Percentiles rank a stretch among this genome's conserved stretches.
Conservation (phyloP, 2,113 vertebrate genomes). For the Hypomesus transpacificus region DNA sequence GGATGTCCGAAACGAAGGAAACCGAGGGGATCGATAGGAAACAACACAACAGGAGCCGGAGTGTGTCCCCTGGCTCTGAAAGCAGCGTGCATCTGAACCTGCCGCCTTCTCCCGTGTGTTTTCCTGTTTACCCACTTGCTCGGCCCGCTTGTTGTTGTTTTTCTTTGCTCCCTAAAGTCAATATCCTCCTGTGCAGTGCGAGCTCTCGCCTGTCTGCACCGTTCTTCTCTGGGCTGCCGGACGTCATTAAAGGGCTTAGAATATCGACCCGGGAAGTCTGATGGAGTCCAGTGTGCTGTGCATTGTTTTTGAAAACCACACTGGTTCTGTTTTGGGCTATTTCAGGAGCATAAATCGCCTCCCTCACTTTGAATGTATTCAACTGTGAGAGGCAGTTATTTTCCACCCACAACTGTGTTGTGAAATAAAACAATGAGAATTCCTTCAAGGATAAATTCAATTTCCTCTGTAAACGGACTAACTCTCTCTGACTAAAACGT, state of each 20-base stretch:
- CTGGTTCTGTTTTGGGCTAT: slow-evolving; percentile 52
- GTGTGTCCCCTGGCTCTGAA: slow-evolving; percentile 62
- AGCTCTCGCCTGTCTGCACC: slow-evolving; percentile 47
- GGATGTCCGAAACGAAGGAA: slow-evolving; percentile 69
- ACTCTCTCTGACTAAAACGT: slow-evolving; percentile 22
- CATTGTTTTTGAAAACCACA: slow-evolving; percentile 64
- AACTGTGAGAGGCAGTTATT: slow-evolving; percentile 46
- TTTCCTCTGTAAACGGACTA: slow-evolving; percentile 43
- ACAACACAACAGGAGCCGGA: slow-evolving; percentile 52
- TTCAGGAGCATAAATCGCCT: slow-evolving; percentile 49
- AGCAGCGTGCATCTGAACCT: slow-evolving; percentile 54
- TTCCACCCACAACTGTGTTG: slow-evolving; percentile 43
- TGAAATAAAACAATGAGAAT: slow-evolving; percentile 64
- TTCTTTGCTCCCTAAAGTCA: slow-evolving; percentile 63
- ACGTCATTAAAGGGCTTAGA: slow-evolving; percentile 63
- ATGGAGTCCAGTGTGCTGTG: slow-evolving; percentile 48
- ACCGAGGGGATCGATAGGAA: slow-evolving; percentile 61
- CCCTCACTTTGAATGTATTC: slow-evolving; percentile 46
- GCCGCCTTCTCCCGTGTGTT: slow-evolving; percentile 67
- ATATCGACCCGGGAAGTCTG: slow-evolving; percentile 64
- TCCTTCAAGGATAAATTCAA: slow-evolving; percentile 43
- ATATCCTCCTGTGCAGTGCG: slow-evolving; percentile 57
- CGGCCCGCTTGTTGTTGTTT: slow-evolving; percentile 64
- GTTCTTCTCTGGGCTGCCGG: slow-evolving; percentile 47
- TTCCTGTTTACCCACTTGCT: slow-evolving; percentile 72